Base-by-base conservation (phyloP, 2,888 invertebrate genomes). In the Neoaliturus tenellus region DNA sequence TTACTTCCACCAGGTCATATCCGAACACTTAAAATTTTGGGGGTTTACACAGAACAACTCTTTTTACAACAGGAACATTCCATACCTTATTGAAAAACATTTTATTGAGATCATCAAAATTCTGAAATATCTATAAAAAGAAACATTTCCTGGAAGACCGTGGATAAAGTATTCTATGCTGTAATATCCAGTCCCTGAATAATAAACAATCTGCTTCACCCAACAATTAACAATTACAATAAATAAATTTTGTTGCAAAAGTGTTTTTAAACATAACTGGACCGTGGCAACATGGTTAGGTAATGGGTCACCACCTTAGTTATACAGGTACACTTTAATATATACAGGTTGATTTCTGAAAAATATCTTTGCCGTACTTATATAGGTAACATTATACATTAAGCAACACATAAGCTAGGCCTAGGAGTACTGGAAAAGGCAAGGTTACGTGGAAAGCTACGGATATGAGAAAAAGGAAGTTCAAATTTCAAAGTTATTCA, bases 61-160 rank as follows among this genome's bases (percentile, higher is more conserved):
- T 75, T 75, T 75, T 44, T 75, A 75, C 75, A 75, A 44, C 62
- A 75, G 75, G 75, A 75, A 75, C 75, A 75, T 75, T 75, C 48
- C 44, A 75, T 75, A 75, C 75, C 75, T 39, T 41, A 75, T 48
- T 48, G 75, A 44, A 75, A 44, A 75, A 48, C 20, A 41, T n/a
- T 75, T 75, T 28, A 39, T 48, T 39, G 75, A 75, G 75, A 75
- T 35, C 75, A 75, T 39, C 12, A 31, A 48, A 71, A 48, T 28
- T 75, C 44, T 35, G 75, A 39, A 75, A 75, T 44, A 41, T 75
- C 35, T 10, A 14, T 41, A 17, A 28, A 75, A 75, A 41, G 28
- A 44, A 48, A 41, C 28, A 28, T 25, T 48, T 28, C 48, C 44
- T 75, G 75, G 75, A 75, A 75, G 75, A 75, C 75, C 20, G 28